Evolutionary conservation across 1,140 invertebrate species (phyloP).

Genomic region (Drosophila kepulauana): DNA sequence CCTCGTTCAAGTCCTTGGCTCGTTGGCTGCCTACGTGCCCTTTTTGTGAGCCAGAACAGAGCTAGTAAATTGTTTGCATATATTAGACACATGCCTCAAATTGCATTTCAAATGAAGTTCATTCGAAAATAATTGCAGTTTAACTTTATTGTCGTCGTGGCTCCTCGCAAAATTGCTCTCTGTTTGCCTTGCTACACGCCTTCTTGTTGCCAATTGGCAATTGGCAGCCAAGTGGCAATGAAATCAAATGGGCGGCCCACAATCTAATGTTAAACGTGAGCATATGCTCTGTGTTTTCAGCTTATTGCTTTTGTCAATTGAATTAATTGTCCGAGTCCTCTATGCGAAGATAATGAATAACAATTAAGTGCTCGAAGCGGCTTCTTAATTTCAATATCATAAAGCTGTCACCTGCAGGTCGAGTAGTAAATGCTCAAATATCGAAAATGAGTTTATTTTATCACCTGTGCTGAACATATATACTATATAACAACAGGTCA

Average conservation of each 20-base stretch:
- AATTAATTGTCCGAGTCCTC: slow-evolving; percentile 22
- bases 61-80: slow-evolving; percentile 58
- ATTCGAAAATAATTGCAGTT: slow-evolving; percentile 72
- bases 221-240: slow-evolving; percentile 6
- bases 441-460: too few relatives aligned
- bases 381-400: neutral
- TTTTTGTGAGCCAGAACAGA: slow-evolving; percentile 16
- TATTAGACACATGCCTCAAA: slow-evolving; percentile 73
- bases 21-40: slow-evolving; percentile 6
- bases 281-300: neutral
- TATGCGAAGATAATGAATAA: slow-evolving; percentile 19
- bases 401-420: too few relatives aligned
- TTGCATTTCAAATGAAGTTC: slow-evolving; percentile 72
- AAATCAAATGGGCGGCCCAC: neutral
- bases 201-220: neutral
- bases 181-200: neutral
- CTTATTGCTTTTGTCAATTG: slow-evolving; percentile 3
- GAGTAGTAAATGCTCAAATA: too few relatives aligned
- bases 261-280: slow-evolving; percentile 4
- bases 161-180: slow-evolving; percentile 22
- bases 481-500: too few relatives aligned
- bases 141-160: slow-evolving; percentile 51
- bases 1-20: slow-evolving; percentile 17
- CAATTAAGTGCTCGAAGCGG: slow-evolving; percentile 3
- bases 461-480: too few relatives aligned